Percentiles rank a stretch among this genome's conserved stretches.
phyloP scores from a whole-genome alignment of 2,113 vertebrate genomes.

The Peromyscus californicus region DNA sequence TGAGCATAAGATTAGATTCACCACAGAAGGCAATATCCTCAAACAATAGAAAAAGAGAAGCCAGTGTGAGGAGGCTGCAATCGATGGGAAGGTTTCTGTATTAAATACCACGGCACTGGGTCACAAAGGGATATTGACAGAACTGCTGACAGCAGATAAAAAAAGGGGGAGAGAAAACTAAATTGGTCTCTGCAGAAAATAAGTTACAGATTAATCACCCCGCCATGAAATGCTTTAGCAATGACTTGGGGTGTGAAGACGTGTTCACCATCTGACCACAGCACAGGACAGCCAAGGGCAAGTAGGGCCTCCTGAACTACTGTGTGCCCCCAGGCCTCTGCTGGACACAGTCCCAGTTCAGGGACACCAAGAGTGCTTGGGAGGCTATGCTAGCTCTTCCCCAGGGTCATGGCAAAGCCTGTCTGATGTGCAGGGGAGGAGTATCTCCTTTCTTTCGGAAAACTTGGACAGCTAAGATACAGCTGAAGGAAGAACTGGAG shows the following conservation, averaged over 20 bases:
- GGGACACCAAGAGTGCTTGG: background rate
- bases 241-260: conserved; percentile 1
- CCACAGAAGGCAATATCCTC: conserved; percentile 81
- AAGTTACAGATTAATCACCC: conserved; percentile 67
- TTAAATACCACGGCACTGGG: conserved; percentile 35
- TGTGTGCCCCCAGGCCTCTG: background rate
- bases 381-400: background rate
- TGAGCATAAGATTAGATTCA: conserved; percentile 82
- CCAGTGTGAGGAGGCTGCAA: conserved; percentile 62
- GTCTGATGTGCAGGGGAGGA: background rate
- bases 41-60: conserved; percentile 73
- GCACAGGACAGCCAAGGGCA: background rate
- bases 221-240: conserved; percentile 9
- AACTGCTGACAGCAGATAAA: conserved; percentile 36
- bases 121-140: conserved; percentile 50
- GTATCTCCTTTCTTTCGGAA: background rate
- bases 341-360: background rate
- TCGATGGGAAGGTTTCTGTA: conserved; percentile 64
- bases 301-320: background rate
- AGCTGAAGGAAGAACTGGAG: too few species aligned
- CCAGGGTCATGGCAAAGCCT: background rate
- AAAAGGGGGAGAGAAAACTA: conserved; percentile 10
- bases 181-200: conserved; percentile 68
- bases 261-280: background rate
- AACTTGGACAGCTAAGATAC: too few species aligned